A percentile compares a stretch with the other conserved stretches of the same genome.
Conservation (phyloP, 2,113 vertebrate species). For the Erpornis zantholeuca region DNA sequence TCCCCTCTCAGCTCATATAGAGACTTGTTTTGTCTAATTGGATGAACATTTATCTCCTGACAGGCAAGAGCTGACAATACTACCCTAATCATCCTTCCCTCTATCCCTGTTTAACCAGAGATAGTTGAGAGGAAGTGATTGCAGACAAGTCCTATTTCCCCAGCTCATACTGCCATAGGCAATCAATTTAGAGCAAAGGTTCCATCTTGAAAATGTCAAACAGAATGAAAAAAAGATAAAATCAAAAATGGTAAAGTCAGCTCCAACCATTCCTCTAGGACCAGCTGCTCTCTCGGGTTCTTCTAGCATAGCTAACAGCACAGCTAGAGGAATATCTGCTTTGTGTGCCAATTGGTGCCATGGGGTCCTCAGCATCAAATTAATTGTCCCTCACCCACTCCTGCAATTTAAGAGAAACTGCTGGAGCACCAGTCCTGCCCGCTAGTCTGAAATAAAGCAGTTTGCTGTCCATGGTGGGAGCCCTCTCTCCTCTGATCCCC, state of each 20-base stretch:
- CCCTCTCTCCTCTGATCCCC: neutral
- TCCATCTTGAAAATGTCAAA: constrained; percentile 40
- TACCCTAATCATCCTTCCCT: neutral
- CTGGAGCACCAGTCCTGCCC: neutral
- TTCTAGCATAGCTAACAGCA: neutral
- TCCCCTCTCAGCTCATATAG: neutral
- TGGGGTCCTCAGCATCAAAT: neutral
- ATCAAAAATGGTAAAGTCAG: neutral
- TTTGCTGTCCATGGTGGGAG: neutral
- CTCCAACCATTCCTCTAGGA: neutral
- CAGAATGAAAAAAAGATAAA: neutral
- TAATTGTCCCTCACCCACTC: neutral
- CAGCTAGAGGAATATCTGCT: neutral
- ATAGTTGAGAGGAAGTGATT: neutral
- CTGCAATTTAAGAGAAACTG: neutral
- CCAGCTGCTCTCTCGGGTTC: neutral
- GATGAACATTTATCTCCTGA: constrained; percentile 28
- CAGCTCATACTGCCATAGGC: neutral
- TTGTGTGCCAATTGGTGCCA: neutral
- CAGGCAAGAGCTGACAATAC: neutral
- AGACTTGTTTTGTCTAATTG: constrained; percentile 27
- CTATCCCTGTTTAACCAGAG: neutral
- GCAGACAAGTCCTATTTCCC: neutral
- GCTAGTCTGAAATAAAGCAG: neutral
- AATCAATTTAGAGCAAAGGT: constrained; percentile 16